Percentiles rank a stretch among this genome's conserved stretches.
phyloP scores from a whole-genome alignment of 2,113 vertebrate genomes.

The Nesoenas mayeri region DNA sequence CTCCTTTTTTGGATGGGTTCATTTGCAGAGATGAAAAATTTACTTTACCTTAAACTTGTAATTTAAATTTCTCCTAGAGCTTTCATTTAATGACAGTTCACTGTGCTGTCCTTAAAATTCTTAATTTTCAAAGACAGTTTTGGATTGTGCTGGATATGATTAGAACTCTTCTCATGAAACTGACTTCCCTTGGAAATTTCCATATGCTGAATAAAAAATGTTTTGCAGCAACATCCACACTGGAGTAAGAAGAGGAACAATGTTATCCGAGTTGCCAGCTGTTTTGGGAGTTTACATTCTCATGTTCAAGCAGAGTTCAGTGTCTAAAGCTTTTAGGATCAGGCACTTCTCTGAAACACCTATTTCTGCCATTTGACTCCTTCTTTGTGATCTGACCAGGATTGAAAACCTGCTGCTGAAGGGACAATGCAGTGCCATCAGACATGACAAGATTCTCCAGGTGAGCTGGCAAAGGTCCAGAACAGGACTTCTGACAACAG shows the following conservation, averaged over 20 bases:
- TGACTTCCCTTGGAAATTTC: neutral
- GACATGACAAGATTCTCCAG: neutral
- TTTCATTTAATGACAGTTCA: neutral
- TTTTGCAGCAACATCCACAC: neutral
- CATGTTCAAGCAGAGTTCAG: neutral
- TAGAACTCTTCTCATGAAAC: neutral
- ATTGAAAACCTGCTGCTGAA: neutral
- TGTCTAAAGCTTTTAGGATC: neutral
- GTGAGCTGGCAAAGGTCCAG: neutral
- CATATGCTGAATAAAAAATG: neutral
- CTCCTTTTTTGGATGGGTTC: neutral
- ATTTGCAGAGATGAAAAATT: neutral
- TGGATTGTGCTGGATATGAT: neutral
- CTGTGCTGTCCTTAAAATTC: neutral
- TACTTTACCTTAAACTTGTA: neutral
- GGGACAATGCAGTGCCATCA: neutral
- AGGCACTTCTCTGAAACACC: neutral
- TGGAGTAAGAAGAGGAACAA: neutral
- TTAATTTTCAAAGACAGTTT: neutral
- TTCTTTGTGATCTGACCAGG: neutral
- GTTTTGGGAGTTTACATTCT: neutral
- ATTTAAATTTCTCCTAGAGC: neutral
- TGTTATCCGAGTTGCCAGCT: neutral
- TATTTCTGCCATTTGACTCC: neutral
- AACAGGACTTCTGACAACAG: neutral